Evolutionary conservation across 2,888 invertebrate genomes (phyloP), one percentile per base, ranked within the genome.

Genomic region (Caenorhabditis sp.): DNA sequence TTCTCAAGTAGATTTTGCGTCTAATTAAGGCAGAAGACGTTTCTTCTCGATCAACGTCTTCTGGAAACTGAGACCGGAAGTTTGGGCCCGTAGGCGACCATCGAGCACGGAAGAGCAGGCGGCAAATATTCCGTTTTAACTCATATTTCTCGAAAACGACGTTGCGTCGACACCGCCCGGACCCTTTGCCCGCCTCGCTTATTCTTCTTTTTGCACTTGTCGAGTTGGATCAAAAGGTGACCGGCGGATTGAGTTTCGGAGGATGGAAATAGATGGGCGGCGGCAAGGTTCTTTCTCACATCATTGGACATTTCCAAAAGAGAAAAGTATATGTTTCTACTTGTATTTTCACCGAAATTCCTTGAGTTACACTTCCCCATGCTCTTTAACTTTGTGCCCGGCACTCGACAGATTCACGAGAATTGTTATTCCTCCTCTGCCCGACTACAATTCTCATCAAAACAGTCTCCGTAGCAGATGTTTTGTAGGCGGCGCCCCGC

Each of bases 81-180:
- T 51, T n/a, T n/a, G n/a, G n/a, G 60, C 65, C 50, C 65, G 74
- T 74, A 74, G 65, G 65, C 58, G 74, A 67, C 65, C 74, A 56
- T 35, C 51, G 74, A 74, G 74, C 65, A 67, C 35, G 20, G 65
- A 56, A 26, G 28, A 55, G 55, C 44, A 50, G 15, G 53, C 18
- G 22, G 37, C 37, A 62, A 74, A 74, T 74, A 74, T 74, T 74
- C 60, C 58, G 51, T 74, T 74, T 74, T 67, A 74, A 74, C 74
- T 67, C 60, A 74, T 74, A 74, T 71, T 61, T n/a, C 37, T 22
- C 4, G 40, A 67, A 35, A 13, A 51, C 22, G 60, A 8, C 40
- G 35, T 13, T 4, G 5, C 18, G 47, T 18, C 32, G 32, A 32
- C 32, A 9, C 4, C 32, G 32, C 32, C 32, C 32, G n/a, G n/a